Evolutionary conservation across 2,797 vertebrate species (phyloP), one percentile per base, ranked within the genome.

Genomic region (Microhierax caerulescens): DNA sequence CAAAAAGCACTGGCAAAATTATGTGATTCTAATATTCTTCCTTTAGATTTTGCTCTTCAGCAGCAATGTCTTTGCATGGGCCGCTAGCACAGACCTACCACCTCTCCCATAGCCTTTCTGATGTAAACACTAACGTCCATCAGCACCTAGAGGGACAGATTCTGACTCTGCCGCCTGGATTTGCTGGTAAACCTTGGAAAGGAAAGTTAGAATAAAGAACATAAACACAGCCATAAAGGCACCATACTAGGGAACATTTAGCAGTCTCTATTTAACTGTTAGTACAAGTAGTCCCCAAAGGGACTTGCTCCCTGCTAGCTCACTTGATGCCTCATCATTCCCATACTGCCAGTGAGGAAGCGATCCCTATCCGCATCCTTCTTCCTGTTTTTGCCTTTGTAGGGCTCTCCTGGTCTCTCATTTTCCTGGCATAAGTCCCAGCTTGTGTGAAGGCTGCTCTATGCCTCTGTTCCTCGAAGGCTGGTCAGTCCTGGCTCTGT

Each of bases 1-100:
- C 0, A 28, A 59, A 74, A 65, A 45, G 10, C 14, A 0, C 5
- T 24, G 3, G 30, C 7, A 84, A 50, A 95, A 47, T 41, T 0
- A 8, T 69, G 27, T 5, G 5, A 57, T 70, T 60, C 8, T 63
- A 28, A 25, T 57, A 5, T 2, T 80, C 78, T 90, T 57, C 3
- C 16, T 64, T 60, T 23, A 14, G 21, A 2, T 74, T 77, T 88
- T 68, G 5, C 4, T 64, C 24, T 60, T 21, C 11, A 51, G 14
- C 7, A 65, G 11, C 22, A 81, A 64, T 17, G 43, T 11, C 11
- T 72, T 65, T 36, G 6, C 0, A 0, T 23, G 57, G 7, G 6
- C 10, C n/a, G 8, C 34, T 41, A 80, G 22, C 4, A 69, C 6
- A 47, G 68, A 57, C 2, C 8, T 60, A 8, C 6, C 4, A 3